These are phyloP conservation scores for Orientallactaga sibirica DNA, from an alignment of 2,797 vertebrate species.

Conservation along the genomic window DNA sequence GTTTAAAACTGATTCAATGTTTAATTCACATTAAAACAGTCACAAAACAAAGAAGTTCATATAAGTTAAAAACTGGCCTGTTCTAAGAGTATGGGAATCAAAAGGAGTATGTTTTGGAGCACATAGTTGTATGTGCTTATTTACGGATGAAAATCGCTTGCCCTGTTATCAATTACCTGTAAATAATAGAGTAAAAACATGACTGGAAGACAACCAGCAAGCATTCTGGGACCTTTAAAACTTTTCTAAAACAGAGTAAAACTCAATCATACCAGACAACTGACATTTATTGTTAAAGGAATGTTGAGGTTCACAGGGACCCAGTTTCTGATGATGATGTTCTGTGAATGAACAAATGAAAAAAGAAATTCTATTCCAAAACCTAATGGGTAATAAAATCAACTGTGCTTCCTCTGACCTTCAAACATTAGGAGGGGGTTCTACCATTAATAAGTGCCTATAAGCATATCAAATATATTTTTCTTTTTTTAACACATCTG, in stretches of 20 bases:
- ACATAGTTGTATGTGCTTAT: not conserved
- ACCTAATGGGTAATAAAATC: not conserved
- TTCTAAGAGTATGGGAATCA: not conserved
- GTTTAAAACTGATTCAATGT: not conserved
- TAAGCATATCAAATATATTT: not conserved
- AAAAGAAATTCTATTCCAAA: not conserved
- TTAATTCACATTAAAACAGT: slow-evolving; percentile 36
- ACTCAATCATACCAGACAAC: not conserved
- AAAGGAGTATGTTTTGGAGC: not conserved
- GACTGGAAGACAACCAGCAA: not conserved
- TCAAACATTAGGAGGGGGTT: not conserved
- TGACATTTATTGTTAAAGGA: slow-evolving; percentile 26
- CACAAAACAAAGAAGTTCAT: not conserved
- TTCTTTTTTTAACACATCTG: slow-evolving; percentile 25
- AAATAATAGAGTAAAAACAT: not conserved
- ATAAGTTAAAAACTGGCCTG: not conserved
- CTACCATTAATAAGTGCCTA: not conserved
- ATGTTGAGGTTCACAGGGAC: not conserved
- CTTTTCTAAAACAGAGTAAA: slow-evolving; percentile 9
- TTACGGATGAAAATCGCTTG: not conserved
- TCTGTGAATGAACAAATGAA: not conserved
- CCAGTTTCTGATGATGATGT: not conserved
- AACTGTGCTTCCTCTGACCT: not conserved
- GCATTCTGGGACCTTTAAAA: not conserved
- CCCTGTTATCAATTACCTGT: not conserved